Percentiles rank a stretch among this genome's conserved stretches.
phyloP scores from a whole-genome alignment of 2,113 vertebrate species.

The Patagioenas fasciata region DNA sequence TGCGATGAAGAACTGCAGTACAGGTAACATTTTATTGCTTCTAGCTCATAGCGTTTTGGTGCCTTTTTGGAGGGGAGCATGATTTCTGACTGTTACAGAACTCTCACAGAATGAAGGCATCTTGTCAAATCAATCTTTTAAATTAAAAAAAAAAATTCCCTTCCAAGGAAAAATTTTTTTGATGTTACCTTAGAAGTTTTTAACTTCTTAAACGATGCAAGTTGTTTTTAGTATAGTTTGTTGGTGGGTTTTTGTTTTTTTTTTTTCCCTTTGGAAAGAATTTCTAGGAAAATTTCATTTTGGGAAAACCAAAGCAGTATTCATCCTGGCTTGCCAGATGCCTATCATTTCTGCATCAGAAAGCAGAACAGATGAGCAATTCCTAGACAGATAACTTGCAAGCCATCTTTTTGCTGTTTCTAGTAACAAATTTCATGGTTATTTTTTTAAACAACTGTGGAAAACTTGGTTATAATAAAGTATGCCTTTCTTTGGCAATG shows the following conservation, averaged over 20 bases:
- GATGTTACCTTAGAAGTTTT: background rate
- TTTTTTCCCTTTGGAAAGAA: background rate
- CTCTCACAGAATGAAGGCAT: background rate
- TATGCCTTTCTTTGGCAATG: background rate
- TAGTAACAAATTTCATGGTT: background rate
- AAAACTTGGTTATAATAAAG: background rate
- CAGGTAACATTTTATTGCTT: slow-evolving; percentile 70
- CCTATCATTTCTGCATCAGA: background rate
- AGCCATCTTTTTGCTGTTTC: background rate
- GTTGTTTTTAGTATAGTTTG: background rate
- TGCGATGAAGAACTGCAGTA: slow-evolving; percentile 80
- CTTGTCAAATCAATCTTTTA: background rate
- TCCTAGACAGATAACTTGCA: background rate
- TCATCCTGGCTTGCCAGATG: background rate
- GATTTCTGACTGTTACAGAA: background rate
- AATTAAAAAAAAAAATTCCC: background rate
- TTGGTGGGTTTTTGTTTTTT: background rate
- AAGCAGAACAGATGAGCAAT: background rate
- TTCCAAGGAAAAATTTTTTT: background rate
- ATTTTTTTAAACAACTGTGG: background rate
- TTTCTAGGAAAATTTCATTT: background rate
- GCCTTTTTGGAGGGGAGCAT: background rate
- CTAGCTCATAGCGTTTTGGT: background rate
- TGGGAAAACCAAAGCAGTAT: background rate
- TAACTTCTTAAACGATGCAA: background rate